A percentile compares a stretch with the other conserved stretches of the same genome.
Evolutionary conservation across 1,140 invertebrate genomes (phyloP).

Genomic region (Drosophila melanica): DNA sequence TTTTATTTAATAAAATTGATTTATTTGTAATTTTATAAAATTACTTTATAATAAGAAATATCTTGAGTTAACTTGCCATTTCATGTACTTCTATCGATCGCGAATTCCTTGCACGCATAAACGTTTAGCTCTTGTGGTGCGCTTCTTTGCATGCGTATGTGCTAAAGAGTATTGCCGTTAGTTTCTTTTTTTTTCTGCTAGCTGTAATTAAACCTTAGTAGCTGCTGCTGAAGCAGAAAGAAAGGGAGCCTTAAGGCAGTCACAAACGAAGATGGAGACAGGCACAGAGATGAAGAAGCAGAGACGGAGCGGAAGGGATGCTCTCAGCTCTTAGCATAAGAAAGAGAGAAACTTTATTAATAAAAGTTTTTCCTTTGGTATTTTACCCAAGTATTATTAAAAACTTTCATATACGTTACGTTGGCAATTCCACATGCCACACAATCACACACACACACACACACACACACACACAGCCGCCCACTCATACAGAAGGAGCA

Average conservation of each 20-base stretch:
- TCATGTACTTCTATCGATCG: neutral
- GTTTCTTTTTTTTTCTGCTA: conserved; percentile 16
- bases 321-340: conserved; percentile 26
- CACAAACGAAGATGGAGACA: conserved; percentile 10
- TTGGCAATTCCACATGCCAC: conserved; percentile 50
- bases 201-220: conserved; percentile 74
- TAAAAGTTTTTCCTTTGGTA: conserved; percentile 82
- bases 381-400: conserved; percentile 79
- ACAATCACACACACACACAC: conserved; percentile 19
- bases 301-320: neutral
- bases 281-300: neutral
- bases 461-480: conserved; percentile 1
- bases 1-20: too few species aligned
- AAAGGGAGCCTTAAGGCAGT: conserved; percentile 53
- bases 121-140: neutral
- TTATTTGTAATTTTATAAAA: too few species aligned
- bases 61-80: neutral
- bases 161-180: conserved; percentile 39
- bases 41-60: too few species aligned
- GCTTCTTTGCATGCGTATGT: conserved; percentile 45
- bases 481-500: conserved; percentile 5
- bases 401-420: conserved; percentile 77
- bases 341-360: conserved; percentile 80
- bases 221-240: conserved; percentile 46
- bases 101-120: neutral